Conservation (phyloP, 2,113 vertebrate genomes). For the Acanthochromis polyacanthus region DNA sequence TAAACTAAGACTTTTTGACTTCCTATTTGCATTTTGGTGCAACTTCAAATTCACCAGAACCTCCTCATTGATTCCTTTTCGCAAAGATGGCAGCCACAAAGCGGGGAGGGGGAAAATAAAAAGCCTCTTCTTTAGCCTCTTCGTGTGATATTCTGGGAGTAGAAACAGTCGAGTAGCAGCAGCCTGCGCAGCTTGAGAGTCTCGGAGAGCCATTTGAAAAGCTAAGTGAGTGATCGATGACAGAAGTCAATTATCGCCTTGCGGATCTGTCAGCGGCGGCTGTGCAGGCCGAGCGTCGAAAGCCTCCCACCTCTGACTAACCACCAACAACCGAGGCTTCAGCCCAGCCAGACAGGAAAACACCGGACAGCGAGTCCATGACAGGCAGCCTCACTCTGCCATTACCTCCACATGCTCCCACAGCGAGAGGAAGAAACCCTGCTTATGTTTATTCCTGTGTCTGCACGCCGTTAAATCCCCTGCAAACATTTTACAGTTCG, state of each 20-base stretch:
- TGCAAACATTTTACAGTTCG: too few species aligned
- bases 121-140: background rate
- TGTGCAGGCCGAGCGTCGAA: constrained; percentile 45
- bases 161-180: constrained; percentile 50
- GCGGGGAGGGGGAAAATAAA: too few species aligned
- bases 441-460: background rate
- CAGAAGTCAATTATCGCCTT: constrained; percentile 82
- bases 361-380: constrained; percentile 8
- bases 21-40: too few species aligned
- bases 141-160: constrained; percentile 43
- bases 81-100: background rate
- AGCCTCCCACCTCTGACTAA: constrained; percentile 55
- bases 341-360: constrained; percentile 28
- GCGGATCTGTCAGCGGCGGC: constrained; percentile 60
- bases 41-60: too few species aligned
- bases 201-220: constrained; percentile 67
- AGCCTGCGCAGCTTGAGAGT: constrained; percentile 44
- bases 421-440: background rate
- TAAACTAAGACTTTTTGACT: too few species aligned
- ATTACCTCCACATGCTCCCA: constrained; percentile 33
- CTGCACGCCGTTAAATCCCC: background rate
- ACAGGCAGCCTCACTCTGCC: background rate
- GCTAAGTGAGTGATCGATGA: constrained; percentile 76
- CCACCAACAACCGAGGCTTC: constrained; percentile 45
- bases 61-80: too few species aligned